These are phyloP conservation scores for Trachelus stipa DNA, from an alignment of 2,888 invertebrate species.

Conservation along the genomic window DNA sequence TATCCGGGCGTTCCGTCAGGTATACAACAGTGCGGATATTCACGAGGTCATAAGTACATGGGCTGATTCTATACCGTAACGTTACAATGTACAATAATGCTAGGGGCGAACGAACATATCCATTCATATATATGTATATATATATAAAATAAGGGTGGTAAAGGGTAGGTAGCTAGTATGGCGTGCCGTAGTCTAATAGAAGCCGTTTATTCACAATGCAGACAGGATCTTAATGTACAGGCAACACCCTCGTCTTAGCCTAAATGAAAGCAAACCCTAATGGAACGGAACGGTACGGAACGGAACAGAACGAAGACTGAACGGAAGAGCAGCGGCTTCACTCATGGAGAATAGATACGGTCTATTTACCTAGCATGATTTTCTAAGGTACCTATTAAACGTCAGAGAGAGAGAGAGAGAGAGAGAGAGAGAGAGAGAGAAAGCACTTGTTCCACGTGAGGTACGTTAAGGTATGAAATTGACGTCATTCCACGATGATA, in stretches of 20 bases:
- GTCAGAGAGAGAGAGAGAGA: neutral
- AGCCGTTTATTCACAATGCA: slow-evolving; percentile 24
- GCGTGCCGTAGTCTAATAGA: slow-evolving; percentile 18
- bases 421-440: neutral
- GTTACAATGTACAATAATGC: neutral
- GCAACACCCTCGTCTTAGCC: slow-evolving; percentile 23
- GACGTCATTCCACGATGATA: neutral
- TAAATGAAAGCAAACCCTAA: slow-evolving; percentile 23
- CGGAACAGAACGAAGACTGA: slow-evolving; percentile 19
- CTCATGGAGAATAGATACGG: neutral
- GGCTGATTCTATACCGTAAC: neutral
- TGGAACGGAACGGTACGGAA: slow-evolving; percentile 23
- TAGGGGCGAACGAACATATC: neutral
- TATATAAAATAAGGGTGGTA: neutral
- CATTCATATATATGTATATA: neutral
- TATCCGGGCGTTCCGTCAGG: neutral
- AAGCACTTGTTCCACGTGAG: neutral
- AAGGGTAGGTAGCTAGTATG: neutral
- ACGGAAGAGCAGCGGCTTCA: slow-evolving; percentile 5
- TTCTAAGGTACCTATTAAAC: neutral
- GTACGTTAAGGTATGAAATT: neutral
- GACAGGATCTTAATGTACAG: slow-evolving; percentile 24
- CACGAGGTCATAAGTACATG: neutral
- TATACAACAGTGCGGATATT: neutral
- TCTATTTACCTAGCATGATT: neutral